phyloP scores from a whole-genome alignment of 2,888 invertebrate species.

The Bimastos eiseni region DNA sequence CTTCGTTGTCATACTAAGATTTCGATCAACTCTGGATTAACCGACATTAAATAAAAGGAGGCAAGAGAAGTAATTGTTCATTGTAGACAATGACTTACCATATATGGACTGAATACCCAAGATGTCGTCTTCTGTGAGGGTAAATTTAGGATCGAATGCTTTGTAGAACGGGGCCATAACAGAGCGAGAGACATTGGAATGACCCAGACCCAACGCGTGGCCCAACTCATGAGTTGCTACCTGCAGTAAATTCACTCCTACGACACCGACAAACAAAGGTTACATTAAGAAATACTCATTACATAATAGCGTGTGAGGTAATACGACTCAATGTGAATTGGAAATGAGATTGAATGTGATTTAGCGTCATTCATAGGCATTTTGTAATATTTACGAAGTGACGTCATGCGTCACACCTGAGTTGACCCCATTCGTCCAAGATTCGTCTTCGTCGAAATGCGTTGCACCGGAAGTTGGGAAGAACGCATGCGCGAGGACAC shows the following conservation, averaged over 20 bases:
- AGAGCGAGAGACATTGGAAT: slow-evolving; percentile 85
- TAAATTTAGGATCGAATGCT: slow-evolving; percentile 83
- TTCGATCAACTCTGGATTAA: too few relatives aligned
- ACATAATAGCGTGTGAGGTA: background rate
- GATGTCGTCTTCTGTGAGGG: slow-evolving; percentile 83
- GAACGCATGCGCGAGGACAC: background rate
- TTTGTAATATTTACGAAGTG: background rate
- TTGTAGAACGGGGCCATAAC: slow-evolving; percentile 97
- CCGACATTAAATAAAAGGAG: too few relatives aligned
- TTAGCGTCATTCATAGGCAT: background rate
- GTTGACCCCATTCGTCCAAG: background rate
- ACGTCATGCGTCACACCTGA: background rate
- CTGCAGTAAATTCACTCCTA: slow-evolving; percentile 63
- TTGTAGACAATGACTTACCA: slow-evolving; percentile 47
- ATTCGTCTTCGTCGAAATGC: background rate
- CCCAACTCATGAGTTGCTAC: slow-evolving; percentile 93
- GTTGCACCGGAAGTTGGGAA: background rate
- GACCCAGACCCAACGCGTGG: slow-evolving; percentile 91
- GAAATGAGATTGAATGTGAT: background rate
- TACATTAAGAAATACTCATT: too few relatives aligned
- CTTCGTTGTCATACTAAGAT: too few relatives aligned
- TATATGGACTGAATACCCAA: slow-evolving; percentile 59
- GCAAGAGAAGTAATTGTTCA: too few relatives aligned
- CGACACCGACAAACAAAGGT: background rate
- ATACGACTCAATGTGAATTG: too few relatives aligned